Conservation (phyloP, 2,797 vertebrate species). For the Anas bernieri region DNA sequence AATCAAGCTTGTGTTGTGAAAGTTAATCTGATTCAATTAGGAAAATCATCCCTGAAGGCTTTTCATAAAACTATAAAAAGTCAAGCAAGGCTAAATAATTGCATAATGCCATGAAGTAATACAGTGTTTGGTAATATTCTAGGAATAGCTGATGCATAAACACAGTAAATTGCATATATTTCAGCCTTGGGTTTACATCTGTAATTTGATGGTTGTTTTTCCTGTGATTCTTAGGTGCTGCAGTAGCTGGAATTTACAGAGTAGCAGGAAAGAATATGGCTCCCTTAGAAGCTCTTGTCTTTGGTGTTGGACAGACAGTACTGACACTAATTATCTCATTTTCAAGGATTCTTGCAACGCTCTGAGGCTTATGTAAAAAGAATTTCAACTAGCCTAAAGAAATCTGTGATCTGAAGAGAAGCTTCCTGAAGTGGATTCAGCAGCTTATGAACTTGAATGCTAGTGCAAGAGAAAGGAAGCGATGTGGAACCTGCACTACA, state of each 20-base stretch:
- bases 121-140: not conserved
- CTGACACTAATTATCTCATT: conserved; percentile 92
- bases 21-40: not conserved
- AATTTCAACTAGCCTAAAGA: conserved; percentile 6
- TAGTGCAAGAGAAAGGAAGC: not conserved
- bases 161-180: not conserved
- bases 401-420: conserved; percentile 29
- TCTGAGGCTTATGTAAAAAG: conserved; percentile 77
- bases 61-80: not conserved
- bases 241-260: conserved; percentile 95
- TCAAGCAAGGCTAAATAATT: not conserved
- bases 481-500: conserved; percentile 18
- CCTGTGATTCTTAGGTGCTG: conserved; percentile 84
- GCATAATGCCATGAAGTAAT: not conserved
- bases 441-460: not conserved
- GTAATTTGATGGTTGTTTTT: not conserved
- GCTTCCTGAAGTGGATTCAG: conserved; percentile 40
- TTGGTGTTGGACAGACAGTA: conserved; percentile 93
- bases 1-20: not conserved
- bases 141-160: not conserved
- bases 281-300: conserved; percentile 93
- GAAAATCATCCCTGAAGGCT: not conserved
- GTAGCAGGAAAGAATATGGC: conserved; percentile 97
- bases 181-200: not conserved
- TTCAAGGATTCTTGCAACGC: conserved; percentile 93